Base-by-base conservation (phyloP, 2,797 vertebrate species). In the Cyprinodon diabolis region DNA sequence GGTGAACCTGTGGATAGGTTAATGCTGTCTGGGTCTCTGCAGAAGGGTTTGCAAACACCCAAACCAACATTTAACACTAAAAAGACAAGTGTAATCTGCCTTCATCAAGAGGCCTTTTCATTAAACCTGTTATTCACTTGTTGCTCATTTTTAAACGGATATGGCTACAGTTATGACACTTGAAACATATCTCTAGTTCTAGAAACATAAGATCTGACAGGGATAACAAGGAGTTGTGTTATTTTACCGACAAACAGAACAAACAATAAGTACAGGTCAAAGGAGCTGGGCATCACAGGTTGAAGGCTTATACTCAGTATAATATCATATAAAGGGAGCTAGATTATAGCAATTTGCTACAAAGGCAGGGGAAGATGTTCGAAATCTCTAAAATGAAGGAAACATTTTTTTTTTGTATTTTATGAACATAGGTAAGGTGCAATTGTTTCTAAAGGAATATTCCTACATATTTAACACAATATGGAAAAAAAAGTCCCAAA, bases 281-380 rank as follows among this genome's bases (percentile, higher is more conserved):
- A 88, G 74, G 74, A 45, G 17, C 78, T 69, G 71, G 81, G 78
- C 67, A 82, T 85, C 89, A 82, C 76, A 85, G 85, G 89, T 77
- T 78, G 85, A 92, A 88, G 86, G 85, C 90, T 93, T 93, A 92
- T 91, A 92, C 89, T 86, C 23, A 91, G 88, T 92, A 92, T 92
- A 92, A 91, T 90, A 92, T 92, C 91, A 91, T 90, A 87, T 86
- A 82, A 87, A 87, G 71, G 87, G 88, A 88, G 73, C 81, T 84
- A 86, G 87, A 78, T 85, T 86, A 86, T 93, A 94, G 92, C 93
- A 94, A 94, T 94, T 93, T 93, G 92, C 93, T 94, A 94, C 92
- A 91, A 91, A 90, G 83, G 79, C 83, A 69, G 55, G 85, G 90
- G 83, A 72, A 66, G 77, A 86, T 74, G 82, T 84, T 88, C 68